These are phyloP conservation scores for Drosophila testacea DNA, from an alignment of 2,888 invertebrate species.

Conservation along the genomic window DNA sequence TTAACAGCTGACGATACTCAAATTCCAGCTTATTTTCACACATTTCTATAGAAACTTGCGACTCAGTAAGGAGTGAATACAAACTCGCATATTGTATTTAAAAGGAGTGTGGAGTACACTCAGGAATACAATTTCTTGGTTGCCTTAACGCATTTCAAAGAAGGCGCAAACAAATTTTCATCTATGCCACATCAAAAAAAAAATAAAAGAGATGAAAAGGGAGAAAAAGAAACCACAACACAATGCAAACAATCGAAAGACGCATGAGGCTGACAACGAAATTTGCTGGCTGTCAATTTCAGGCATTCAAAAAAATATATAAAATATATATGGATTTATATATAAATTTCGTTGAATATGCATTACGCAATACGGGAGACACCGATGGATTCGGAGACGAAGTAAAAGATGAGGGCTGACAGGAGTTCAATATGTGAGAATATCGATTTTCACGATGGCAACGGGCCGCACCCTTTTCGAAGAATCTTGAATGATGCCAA, in stretches of 20 bases:
- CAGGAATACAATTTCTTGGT: constrained; percentile 20
- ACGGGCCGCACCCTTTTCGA: constrained; percentile 35
- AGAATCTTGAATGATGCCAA: constrained; percentile 7
- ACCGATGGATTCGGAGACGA: not conserved
- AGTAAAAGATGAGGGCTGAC: constrained; percentile 37
- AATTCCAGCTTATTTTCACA: not conserved
- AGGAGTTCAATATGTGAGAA: constrained; percentile 49
- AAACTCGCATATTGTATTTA: not conserved
- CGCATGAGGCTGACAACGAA: constrained; percentile 68
- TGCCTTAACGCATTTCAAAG: constrained; percentile 22
- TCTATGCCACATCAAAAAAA: constrained; percentile 43
- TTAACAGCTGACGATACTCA: not conserved
- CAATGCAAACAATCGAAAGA: constrained; percentile 61
- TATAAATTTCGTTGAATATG: constrained; percentile 67
- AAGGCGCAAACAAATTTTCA: constrained; percentile 36
- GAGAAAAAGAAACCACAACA: constrained; percentile 32
- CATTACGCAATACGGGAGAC: constrained; percentile 50
- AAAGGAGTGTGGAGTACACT: constrained; percentile 24
- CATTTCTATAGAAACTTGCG: not conserved
- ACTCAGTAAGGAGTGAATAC: constrained; percentile 13
- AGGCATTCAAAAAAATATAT: constrained; percentile 45
- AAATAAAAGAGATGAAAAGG: not conserved
- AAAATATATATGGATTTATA: constrained; percentile 23
- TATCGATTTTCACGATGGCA: constrained; percentile 54
- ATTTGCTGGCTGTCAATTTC: constrained; percentile 75